Conservation (phyloP, 1,140 invertebrate genomes). For the Orchesella cincta region DNA sequence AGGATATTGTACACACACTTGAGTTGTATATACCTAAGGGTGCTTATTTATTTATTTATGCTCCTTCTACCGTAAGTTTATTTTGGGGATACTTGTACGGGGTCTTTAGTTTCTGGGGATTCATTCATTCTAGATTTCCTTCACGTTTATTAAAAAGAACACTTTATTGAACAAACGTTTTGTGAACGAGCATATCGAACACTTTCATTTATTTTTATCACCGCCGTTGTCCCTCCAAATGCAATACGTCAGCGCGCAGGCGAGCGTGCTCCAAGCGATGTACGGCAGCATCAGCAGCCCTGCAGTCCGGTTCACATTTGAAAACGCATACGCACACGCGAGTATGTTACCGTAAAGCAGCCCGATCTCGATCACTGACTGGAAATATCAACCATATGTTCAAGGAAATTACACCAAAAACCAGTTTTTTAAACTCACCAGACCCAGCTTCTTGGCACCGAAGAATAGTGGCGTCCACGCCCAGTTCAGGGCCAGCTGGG, state of each 20-base stretch:
- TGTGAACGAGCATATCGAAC: too few relatives aligned
- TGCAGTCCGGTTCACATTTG: slow-evolving; percentile 68
- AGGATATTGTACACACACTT: too few relatives aligned
- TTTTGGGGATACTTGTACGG: too few relatives aligned
- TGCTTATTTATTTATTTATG: too few relatives aligned
- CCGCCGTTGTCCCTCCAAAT: slow-evolving; percentile 64
- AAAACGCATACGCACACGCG: slow-evolving; percentile 68
- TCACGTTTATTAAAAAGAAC: too few relatives aligned
- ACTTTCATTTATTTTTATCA: too few relatives aligned
- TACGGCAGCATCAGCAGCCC: slow-evolving; percentile 75
- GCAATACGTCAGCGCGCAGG: slow-evolving; percentile 66
- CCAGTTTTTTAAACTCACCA: slow-evolving; percentile 58
- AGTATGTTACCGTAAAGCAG: slow-evolving; percentile 66
- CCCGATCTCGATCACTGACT: slow-evolving; percentile 67
- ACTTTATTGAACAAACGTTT: too few relatives aligned
- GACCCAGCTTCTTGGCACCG: slow-evolving; percentile 69
- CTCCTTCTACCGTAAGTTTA: too few relatives aligned
- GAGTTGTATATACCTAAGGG: too few relatives aligned
- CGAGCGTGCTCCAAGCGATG: slow-evolving; percentile 73
- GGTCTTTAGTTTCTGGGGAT: too few relatives aligned
- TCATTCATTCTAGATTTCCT: too few relatives aligned
- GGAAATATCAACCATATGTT: slow-evolving; percentile 21
- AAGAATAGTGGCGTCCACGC: slow-evolving; percentile 86
- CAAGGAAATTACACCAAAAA: slow-evolving; percentile 4
- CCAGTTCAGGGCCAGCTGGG: slow-evolving; percentile 80